These are phyloP conservation scores for Mythimna vitellina DNA, from an alignment of 2,888 invertebrate species.

Conservation along the genomic window DNA sequence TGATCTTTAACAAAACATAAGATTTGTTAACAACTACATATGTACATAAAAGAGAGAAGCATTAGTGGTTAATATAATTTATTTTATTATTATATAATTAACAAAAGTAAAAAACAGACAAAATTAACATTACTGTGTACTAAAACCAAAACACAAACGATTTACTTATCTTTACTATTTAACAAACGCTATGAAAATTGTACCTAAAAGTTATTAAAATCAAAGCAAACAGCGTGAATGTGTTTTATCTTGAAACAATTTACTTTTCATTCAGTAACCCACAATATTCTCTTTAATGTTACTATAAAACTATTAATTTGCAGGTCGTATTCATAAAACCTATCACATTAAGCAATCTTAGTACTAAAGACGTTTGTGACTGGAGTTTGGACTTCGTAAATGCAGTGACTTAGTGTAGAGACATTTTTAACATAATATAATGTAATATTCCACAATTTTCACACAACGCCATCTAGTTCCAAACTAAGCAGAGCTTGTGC, in stretches of 20 bases:
- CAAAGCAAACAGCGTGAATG: constrained; percentile 12
- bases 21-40: too few relatives aligned
- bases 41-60: too few relatives aligned
- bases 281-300: constrained; percentile 43
- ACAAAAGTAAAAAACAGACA: neutral
- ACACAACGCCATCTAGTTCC: too few relatives aligned
- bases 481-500: too few relatives aligned
- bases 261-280: constrained; percentile 32
- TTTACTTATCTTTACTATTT: neutral
- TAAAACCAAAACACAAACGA: neutral
- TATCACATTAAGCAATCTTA: constrained; percentile 39
- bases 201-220: neutral
- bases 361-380: constrained; percentile 36
- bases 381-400: constrained; percentile 8
- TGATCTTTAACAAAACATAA: too few relatives aligned
- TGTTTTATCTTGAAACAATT: constrained; percentile 21
- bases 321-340: constrained; percentile 40
- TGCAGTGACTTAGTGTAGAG: neutral
- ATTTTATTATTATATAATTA: too few relatives aligned
- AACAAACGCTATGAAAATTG: neutral
- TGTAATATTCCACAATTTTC: too few relatives aligned
- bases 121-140: neutral
- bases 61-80: too few relatives aligned
- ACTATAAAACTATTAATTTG: constrained; percentile 57
- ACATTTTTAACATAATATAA: neutral